phyloP scores from a whole-genome alignment of 1,140 invertebrate species.

The Drosophila aff. region DNA sequence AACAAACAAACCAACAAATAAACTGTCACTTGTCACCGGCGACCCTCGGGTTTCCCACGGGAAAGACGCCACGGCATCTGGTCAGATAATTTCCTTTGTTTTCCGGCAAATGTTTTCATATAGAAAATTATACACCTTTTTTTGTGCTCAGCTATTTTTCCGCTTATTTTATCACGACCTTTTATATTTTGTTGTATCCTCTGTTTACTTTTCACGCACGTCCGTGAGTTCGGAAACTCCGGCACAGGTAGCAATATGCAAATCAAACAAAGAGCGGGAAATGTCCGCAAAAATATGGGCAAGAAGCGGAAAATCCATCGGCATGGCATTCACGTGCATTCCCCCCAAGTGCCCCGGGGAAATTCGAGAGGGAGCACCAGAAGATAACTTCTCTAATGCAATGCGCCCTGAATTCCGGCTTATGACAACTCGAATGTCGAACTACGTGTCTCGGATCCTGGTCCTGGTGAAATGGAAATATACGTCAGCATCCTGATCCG shows the following conservation, averaged over 20 bases:
- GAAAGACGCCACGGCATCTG: constrained; percentile 40
- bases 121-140: constrained; percentile 4
- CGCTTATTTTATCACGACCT: constrained; percentile 71
- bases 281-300: constrained; percentile 26
- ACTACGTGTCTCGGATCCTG: constrained; percentile 27
- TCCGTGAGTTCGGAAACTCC: constrained; percentile 30
- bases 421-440: constrained; percentile 47
- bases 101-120: constrained; percentile 68
- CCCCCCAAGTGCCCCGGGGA: constrained; percentile 17
- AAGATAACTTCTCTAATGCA: constrained; percentile 56
- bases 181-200: constrained; percentile 47
- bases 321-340: constrained; percentile 71
- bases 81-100: constrained; percentile 82
- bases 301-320: constrained; percentile 40
- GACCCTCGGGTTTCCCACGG: constrained; percentile 22
- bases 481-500: constrained; percentile 17
- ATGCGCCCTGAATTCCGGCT: constrained; percentile 47
- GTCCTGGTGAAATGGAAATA: constrained; percentile 46
- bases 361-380: constrained; percentile 25
- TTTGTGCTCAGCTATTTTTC: constrained; percentile 69
- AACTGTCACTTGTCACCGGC: constrained; percentile 75
- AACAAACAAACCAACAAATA: constrained; percentile 70
- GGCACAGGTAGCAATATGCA: constrained; percentile 77
- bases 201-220: constrained; percentile 58
- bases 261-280: constrained; percentile 66